These are phyloP conservation scores for Battus philenor DNA, from an alignment of 1,140 invertebrate genomes.

Conservation along the genomic window DNA sequence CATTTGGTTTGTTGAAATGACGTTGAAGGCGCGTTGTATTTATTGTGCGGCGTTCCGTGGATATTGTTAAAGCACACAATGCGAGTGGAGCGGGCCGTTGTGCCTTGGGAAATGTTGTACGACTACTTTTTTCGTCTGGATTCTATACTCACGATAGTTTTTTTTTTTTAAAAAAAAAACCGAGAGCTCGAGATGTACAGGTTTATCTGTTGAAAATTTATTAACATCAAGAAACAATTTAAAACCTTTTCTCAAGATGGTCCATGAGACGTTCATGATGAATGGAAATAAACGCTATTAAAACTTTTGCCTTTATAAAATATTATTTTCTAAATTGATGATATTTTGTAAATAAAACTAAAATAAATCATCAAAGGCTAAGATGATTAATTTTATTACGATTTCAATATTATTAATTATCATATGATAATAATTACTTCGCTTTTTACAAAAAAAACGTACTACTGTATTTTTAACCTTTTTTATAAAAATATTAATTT, in stretches of 20 bases:
- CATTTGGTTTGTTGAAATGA: constrained; percentile 57
- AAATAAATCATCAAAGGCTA: too few species aligned
- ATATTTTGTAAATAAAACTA: too few species aligned
- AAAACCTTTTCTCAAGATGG: constrained; percentile 69
- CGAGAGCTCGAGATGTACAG: constrained; percentile 71
- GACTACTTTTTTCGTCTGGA: constrained; percentile 76
- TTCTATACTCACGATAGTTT: constrained; percentile 71
- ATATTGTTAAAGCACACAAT: constrained; percentile 72
- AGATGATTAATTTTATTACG: too few species aligned
- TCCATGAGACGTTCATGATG: constrained; percentile 62
- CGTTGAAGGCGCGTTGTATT: constrained; percentile 45
- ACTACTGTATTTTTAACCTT: too few species aligned
- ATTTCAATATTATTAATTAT: too few species aligned
- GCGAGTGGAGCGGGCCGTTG: constrained; percentile 67
- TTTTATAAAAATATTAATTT: too few species aligned
- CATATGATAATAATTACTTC: too few species aligned
- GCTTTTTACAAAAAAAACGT: too few species aligned
- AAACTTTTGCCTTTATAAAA: constrained; percentile 39
- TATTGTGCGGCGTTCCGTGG: constrained; percentile 56
- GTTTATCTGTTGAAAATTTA: constrained; percentile 76
- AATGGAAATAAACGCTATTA: constrained; percentile 58
- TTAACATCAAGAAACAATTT: constrained; percentile 75
- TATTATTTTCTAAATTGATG: constrained; percentile 12
- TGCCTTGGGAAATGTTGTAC: constrained; percentile 73
- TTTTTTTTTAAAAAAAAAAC: constrained; percentile 75